Evolutionary conservation across 2,888 invertebrate genomes (phyloP).

Genomic region (Melanophora roralis): DNA sequence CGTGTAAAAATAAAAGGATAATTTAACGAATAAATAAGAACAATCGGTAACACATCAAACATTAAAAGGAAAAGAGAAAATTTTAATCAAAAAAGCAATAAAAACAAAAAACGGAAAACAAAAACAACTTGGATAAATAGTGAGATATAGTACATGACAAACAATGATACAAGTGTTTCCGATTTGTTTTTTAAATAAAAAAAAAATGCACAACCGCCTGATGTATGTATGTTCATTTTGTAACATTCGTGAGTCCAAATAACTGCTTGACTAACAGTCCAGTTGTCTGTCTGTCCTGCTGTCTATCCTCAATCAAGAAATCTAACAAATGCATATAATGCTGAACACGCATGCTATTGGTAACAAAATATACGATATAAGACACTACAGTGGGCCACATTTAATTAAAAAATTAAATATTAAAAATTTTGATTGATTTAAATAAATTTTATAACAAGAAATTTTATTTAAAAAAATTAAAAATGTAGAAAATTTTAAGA

Average conservation of each 20-base stretch:
- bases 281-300: conserved; percentile 2
- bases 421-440: no score
- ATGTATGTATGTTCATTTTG: neutral
- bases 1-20: conserved; percentile 7
- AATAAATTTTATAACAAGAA: no score
- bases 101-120: conserved; percentile 23
- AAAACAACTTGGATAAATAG: conserved; percentile 31
- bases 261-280: neutral
- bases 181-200: neutral
- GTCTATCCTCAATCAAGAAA: conserved; percentile 47
- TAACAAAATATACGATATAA: neutral
- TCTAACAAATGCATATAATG: conserved; percentile 51
- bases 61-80: conserved; percentile 24
- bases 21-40: conserved; percentile 49
- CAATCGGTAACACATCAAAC: conserved; percentile 51
- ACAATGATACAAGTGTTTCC: conserved; percentile 54
- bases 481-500: no score
- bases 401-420: no score
- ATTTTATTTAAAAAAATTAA: no score
- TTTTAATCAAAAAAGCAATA: neutral
- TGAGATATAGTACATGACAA: conserved; percentile 48
- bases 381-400: conserved; percentile 9
- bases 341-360: conserved; percentile 56
- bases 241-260: conserved; percentile 17
- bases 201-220: conserved; percentile 3